Evolutionary conservation across 2,797 vertebrate genomes (phyloP).

Genomic region (Catamblyrhynchus diadema): DNA sequence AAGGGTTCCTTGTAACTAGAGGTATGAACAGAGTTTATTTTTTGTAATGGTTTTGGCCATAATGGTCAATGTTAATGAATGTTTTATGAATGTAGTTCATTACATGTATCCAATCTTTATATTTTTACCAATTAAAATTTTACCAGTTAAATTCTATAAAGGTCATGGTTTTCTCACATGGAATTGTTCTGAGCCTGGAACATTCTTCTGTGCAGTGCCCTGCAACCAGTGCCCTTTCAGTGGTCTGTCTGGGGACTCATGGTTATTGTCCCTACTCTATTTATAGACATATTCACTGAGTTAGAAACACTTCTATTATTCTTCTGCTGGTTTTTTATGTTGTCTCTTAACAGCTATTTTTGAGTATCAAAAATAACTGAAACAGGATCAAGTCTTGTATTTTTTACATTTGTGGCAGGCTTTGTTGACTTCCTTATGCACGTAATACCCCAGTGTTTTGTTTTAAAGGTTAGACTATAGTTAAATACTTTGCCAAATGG

Average conservation of each 20-base stretch:
- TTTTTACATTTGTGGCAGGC: neutral
- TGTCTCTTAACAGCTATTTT: slow-evolving; percentile 1
- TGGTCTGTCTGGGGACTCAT: neutral
- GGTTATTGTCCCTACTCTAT: slow-evolving; percentile 11
- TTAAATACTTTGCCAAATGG: neutral
- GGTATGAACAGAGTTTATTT: neutral
- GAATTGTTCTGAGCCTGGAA: neutral
- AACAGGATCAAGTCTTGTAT: neutral
- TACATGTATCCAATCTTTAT: neutral
- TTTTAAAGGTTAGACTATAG: slow-evolving; percentile 1
- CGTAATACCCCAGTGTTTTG: neutral
- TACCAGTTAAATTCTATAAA: neutral
- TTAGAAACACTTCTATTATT: neutral
- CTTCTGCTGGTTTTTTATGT: neutral
- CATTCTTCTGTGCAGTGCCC: neutral
- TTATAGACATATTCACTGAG: neutral
- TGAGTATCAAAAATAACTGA: neutral
- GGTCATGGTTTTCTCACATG: neutral
- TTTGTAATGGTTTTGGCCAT: neutral
- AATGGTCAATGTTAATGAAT: neutral
- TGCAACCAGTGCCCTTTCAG: neutral
- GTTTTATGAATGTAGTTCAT: neutral
- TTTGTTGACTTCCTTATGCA: slow-evolving; percentile 9
- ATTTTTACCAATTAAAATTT: neutral
- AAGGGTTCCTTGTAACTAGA: neutral